Conservation (phyloP, 2,797 vertebrate genomes). For the Eurystomus glaucurus region DNA sequence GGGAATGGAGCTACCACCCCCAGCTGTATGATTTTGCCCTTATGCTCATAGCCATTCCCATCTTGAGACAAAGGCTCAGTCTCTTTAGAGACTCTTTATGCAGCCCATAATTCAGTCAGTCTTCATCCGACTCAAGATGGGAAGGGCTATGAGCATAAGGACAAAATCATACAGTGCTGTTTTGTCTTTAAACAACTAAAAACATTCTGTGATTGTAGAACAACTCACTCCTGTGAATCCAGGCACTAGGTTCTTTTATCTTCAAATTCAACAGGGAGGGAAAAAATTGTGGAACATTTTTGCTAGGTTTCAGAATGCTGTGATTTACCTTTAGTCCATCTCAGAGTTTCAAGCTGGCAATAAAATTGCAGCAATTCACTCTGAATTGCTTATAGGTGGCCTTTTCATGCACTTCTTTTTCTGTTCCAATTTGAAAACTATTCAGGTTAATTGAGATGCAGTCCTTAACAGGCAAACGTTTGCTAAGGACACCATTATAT, state of each 20-base stretch:
- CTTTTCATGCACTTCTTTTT: slow-evolving; percentile 13
- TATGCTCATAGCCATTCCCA: too few species aligned
- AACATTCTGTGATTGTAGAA: neutral
- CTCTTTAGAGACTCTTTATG: too few species aligned
- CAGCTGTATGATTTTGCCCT: too few species aligned
- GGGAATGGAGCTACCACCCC: too few species aligned
- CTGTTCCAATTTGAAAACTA: slow-evolving; percentile 32
- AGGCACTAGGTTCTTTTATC: neutral
- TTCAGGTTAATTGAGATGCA: slow-evolving; percentile 25
- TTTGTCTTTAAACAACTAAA: neutral
- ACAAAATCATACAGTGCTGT: neutral
- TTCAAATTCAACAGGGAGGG: neutral
- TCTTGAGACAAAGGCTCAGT: too few species aligned
- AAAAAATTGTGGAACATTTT: neutral
- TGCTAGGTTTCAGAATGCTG: neutral
- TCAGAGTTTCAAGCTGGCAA: slow-evolving; percentile 21
- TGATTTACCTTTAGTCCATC: slow-evolving; percentile 26
- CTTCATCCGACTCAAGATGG: neutral
- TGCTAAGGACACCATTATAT: neutral
- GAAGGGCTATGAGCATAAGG: neutral
- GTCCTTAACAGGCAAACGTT: neutral
- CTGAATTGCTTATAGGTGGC: neutral
- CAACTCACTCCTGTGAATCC: neutral
- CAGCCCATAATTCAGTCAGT: too few species aligned
- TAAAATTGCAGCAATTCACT: slow-evolving; percentile 40